A percentile compares a stretch with the other conserved stretches of the same genome.
Evolutionary conservation across 2,888 invertebrate genomes (phyloP).

Genomic region (Halictus quadricinctus): DNA sequence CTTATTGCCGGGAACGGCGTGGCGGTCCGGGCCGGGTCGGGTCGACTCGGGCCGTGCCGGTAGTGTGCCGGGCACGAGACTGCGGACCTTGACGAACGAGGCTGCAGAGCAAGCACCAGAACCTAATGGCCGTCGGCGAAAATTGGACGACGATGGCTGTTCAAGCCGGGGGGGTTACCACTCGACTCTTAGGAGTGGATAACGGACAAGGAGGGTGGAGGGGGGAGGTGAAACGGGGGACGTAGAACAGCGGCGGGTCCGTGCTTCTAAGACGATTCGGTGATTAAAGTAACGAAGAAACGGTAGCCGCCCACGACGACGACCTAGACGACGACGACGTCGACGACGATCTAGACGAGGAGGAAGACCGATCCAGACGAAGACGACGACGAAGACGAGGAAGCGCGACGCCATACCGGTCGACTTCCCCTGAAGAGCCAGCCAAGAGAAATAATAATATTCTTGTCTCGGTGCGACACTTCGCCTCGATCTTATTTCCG

Average conservation of each 20-base stretch:
- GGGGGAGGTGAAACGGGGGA: neutral
- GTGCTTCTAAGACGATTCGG: constrained; percentile 56
- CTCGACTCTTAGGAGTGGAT: constrained; percentile 35
- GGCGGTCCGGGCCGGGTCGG: neutral
- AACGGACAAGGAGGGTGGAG: constrained; percentile 1
- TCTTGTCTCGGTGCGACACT: neutral
- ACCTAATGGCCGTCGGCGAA: constrained; percentile 67
- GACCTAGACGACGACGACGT: neutral
- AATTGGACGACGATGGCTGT: constrained; percentile 67
- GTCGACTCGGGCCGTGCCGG: neutral
- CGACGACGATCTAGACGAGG: constrained; percentile 5
- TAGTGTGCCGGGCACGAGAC: constrained; percentile 22
- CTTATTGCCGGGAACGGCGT: constrained; percentile 60
- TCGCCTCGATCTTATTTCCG: neutral
- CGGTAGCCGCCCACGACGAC: constrained; percentile 32
- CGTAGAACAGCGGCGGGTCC: constrained; percentile 21
- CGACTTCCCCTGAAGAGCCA: neutral
- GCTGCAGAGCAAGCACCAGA: constrained; percentile 61
- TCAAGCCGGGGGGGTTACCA: constrained; percentile 34
- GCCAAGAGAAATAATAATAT: constrained; percentile 25
- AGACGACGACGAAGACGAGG: neutral
- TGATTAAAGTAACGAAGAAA: constrained; percentile 64
- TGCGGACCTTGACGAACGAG: constrained; percentile 63
- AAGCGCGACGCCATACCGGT: neutral
- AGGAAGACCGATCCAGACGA: constrained; percentile 13